Evolutionary conservation across 2,113 vertebrate species (phyloP), one percentile per base, ranked within the genome.

Genomic region (Dasyurus viverrinus): DNA sequence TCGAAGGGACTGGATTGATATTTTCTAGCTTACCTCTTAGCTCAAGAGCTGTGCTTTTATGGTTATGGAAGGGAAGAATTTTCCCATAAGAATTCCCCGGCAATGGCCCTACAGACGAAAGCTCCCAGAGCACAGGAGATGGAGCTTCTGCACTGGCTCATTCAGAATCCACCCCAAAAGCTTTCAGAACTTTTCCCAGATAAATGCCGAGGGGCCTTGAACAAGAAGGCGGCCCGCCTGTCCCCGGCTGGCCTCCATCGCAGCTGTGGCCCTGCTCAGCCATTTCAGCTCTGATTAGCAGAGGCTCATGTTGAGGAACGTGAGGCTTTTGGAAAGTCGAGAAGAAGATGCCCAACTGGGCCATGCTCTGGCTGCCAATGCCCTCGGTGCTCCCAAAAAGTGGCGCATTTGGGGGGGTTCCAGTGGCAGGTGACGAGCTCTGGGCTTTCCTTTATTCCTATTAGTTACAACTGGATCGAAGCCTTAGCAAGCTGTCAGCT

Each of bases 321-420:
- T 96, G 16, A 0, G 1, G 93, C 30, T 96, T 57, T 60, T 95
- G 94, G 96, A 96, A 97, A 96, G 89, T 94, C 92, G 42, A 23
- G 95, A 95, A 95, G 97, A 96, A 93, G 97, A 89, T 93, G 24
- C 48, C 48, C 90, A 60, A 3, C 53, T 95, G 68, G 96, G 96
- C 94, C 96, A 90, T 92, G 95, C 93, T 76, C 95, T n/a, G 52
- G 10, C 50, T 53, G 24, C 95, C 89, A 94, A 92, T 97, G n/a
- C 19, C 55, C 95, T 90, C 26, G 10, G 95, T 89, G 54, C 90
- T 53, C 96, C 95, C 57, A 48, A 91, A 89, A 95, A 30, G 48
- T 60, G 93, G 47, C 48, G 53, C 54, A 53, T 97, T 92, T 94
- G 54, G 93, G 91, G 2, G 24, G 25, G 25, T 48, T 48, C 94